Evolutionary conservation across 2,888 invertebrate species (phyloP).

Genomic region (Melanargia galathea): DNA sequence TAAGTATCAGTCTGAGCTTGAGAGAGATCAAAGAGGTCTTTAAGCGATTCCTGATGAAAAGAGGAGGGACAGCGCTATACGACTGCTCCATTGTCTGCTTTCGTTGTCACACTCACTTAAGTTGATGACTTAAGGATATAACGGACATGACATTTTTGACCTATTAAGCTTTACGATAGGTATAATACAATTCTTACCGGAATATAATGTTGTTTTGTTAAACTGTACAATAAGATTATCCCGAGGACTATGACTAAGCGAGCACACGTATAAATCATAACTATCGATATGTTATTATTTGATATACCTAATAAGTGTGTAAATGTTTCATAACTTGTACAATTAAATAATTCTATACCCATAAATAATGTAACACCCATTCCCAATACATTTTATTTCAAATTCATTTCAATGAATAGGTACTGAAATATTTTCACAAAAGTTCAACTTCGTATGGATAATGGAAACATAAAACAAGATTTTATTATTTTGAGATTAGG

Average conservation of each 20-base stretch:
- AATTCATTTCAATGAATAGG: neutral
- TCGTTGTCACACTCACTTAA: no score
- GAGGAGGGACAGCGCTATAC: no score
- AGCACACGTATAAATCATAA: neutral
- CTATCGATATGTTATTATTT: neutral
- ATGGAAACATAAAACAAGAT: no score
- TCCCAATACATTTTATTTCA: neutral
- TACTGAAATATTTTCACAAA: neutral
- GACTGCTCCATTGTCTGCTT: no score
- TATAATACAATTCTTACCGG: conserved; percentile 42
- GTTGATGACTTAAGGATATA: neutral
- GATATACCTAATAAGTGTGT: neutral
- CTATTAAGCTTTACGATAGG: neutral
- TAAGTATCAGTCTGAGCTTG: no score
- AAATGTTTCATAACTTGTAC: neutral
- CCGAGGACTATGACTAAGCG: neutral
- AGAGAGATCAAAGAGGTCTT: no score
- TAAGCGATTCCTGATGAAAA: no score
- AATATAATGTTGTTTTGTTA: conserved; percentile 48
- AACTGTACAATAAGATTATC: neutral
- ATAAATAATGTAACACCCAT: neutral
- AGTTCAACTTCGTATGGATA: no score
- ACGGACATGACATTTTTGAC: no score
- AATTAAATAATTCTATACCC: neutral
- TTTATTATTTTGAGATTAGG: neutral